Conservation (phyloP, 2,888 invertebrate genomes). For the Caenorhabditis imperialis region DNA sequence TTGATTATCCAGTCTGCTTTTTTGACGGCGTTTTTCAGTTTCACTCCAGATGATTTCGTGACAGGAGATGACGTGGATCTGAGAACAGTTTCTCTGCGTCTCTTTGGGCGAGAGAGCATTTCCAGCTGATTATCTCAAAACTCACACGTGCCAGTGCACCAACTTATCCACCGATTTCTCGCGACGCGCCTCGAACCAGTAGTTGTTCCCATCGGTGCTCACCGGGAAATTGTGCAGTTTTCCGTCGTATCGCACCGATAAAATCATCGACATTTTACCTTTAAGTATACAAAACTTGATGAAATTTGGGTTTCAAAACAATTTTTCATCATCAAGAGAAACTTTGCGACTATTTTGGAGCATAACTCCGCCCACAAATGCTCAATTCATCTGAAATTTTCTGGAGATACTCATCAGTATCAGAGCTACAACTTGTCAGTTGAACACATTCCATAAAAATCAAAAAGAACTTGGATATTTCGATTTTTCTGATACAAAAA, state of each 20-base stretch:
- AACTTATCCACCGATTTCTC: conserved; percentile 54
- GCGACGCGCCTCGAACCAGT: conserved; percentile 54
- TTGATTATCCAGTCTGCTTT: conserved; percentile 68
- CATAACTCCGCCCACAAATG: too few relatives aligned
- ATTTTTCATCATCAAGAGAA: too few relatives aligned
- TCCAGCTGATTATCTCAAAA: not conserved
- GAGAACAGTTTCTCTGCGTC: conserved; percentile 5
- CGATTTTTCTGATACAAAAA: too few relatives aligned
- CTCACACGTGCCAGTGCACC: conserved; percentile 40
- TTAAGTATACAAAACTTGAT: not conserved
- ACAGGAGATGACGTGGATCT: conserved; percentile 60
- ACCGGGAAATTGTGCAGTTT: conserved; percentile 65
- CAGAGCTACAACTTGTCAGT: too few relatives aligned
- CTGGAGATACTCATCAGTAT: too few relatives aligned
- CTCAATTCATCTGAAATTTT: too few relatives aligned
- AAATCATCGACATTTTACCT: conserved; percentile 65
- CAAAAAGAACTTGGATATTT: too few relatives aligned
- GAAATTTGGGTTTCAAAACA: too few relatives aligned
- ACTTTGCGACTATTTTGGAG: too few relatives aligned
- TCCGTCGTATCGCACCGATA: conserved; percentile 59
- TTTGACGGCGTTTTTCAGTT: conserved; percentile 50
- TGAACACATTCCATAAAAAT: too few relatives aligned
- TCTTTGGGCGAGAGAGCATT: conserved; percentile 1
- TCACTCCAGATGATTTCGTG: conserved; percentile 47
- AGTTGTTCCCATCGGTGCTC: conserved; percentile 42